Conservation (phyloP, 1,140 invertebrate species). For the Calliphora vicina region DNA sequence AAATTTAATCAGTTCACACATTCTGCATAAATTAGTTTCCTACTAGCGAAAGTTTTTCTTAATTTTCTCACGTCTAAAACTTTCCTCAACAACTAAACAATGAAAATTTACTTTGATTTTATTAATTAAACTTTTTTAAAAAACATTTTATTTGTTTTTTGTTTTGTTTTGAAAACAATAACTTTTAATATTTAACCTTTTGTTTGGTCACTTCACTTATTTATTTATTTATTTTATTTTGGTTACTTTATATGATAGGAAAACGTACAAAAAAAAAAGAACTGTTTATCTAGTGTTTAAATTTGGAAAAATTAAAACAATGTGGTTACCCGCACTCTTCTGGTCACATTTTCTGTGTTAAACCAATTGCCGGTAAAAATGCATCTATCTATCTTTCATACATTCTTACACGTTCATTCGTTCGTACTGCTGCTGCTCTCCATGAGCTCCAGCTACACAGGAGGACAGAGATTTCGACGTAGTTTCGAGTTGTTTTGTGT, state of each 20-base stretch:
- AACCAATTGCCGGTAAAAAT: conserved; percentile 35
- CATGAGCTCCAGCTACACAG: background rate
- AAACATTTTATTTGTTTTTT: background rate
- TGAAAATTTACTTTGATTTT: background rate
- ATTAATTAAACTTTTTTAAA: background rate
- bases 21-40: background rate
- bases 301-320: conserved; percentile 36
- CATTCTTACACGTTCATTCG: too few species aligned
- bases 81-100: background rate
- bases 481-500: conserved; percentile 7
- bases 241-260: background rate
- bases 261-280: background rate
- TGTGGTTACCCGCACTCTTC: conserved; percentile 33
- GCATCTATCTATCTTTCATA: background rate
- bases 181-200: conserved; percentile 14
- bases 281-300: conserved; percentile 25
- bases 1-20: too few species aligned
- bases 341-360: background rate
- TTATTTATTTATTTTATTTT: background rate
- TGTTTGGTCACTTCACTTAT: background rate
- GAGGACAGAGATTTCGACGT: background rate
- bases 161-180: background rate
- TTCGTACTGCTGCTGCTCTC: background rate
- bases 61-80: background rate
- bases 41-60: background rate